Evolutionary conservation across 2,888 invertebrate species (phyloP), one percentile per base, ranked within the genome.

Genomic region (Rugalucina vietnamica): DNA sequence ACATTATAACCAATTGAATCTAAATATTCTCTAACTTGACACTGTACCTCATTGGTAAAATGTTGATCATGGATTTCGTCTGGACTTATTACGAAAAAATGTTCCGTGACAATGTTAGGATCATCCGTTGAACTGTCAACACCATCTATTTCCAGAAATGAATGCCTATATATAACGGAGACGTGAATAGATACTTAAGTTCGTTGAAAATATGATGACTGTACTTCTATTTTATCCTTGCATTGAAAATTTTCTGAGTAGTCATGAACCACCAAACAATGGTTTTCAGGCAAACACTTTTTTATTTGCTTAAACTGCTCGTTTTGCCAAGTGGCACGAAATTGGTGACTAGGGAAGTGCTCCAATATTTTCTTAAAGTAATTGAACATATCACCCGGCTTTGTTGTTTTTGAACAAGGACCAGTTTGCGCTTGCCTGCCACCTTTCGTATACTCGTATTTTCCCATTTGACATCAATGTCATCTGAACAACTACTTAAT

Each of bases 161-260:
- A 36, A 39, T 65, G 65, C 4, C 76, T 57, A 43, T 76, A 65
- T 24, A 76, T 37, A 21, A 76, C 39, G 12, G 37, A 37, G 14
- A 76, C 65, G 43, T 76, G 76, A 8, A 72, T 8, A 8, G 69
- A 72, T 29, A 60, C 39, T 36, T 72, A 27, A 8, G 43, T 70
- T 65, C 71, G n/a, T 83, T 65, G 76, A 76, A 43, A 83, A 83
- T 37, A 76, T 76, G 29, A 39, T 75, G 29, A 80, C 39, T 39
- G 29, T 73, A 18, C 57, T 84, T 77, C 36, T 32, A 39, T 14
- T 76, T 76, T 34, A n/a, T 83, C 79, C 36, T 3, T 18, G 32
- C 84, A 84, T 57, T 54, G 71, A 34, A 75, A 84, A 70, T 84
- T 81, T 81, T 81, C 84, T 14, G 80, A 77, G 37, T 77, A 84